phyloP scores from a whole-genome alignment of 2,888 invertebrate species.

The Trilocha varians region DNA sequence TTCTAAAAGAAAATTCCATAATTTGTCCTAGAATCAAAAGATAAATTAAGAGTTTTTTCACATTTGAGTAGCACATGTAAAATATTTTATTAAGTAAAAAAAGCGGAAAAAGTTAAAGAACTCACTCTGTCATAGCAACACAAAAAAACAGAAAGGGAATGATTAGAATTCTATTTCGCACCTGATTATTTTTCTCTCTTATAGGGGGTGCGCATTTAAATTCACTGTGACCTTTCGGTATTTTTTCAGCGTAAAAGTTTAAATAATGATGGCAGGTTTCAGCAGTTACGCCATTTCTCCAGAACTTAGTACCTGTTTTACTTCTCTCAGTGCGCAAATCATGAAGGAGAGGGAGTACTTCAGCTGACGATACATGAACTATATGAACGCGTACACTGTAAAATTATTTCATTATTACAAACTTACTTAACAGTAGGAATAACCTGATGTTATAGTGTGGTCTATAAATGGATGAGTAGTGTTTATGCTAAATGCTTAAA shows the following conservation, averaged over 20 bases:
- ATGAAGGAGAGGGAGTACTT: constrained; percentile 66
- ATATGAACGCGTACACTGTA: constrained; percentile 74
- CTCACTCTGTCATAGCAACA: too few species aligned
- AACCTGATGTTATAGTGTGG: too few species aligned
- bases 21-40: constrained; percentile 30
- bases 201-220: constrained; percentile 81
- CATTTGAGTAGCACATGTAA: too few species aligned
- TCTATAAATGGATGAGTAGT: too few species aligned
- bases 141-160: too few species aligned
- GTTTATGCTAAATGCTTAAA: too few species aligned
- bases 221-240: constrained; percentile 74
- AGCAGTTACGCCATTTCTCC: constrained; percentile 70
- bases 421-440: too few species aligned
- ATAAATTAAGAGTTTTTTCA: too few species aligned
- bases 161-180: constrained; percentile 19
- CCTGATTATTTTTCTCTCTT: constrained; percentile 69
- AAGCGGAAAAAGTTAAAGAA: too few species aligned
- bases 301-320: constrained; percentile 65
- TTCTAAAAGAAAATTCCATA: constrained; percentile 6
- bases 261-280: constrained; percentile 82
- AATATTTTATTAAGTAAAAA: too few species aligned
- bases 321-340: constrained; percentile 50
- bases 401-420: too few species aligned
- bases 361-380: constrained; percentile 76
- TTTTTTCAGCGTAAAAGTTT: constrained; percentile 70